phyloP scores from a whole-genome alignment of 2,113 vertebrate species.

The Rafetus swinhoei region DNA sequence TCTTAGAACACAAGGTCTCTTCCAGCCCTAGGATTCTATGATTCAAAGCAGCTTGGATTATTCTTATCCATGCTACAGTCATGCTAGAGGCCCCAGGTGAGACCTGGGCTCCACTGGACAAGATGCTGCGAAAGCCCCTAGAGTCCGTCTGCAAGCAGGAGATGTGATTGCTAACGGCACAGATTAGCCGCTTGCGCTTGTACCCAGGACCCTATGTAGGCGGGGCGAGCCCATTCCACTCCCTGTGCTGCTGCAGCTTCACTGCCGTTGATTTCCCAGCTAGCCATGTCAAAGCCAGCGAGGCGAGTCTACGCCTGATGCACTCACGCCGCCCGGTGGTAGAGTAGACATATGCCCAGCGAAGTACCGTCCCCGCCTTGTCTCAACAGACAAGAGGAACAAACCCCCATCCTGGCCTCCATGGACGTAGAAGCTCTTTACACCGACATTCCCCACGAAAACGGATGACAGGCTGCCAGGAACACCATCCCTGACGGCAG shows the following conservation, averaged over 20 bases:
- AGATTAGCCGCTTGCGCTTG: not conserved
- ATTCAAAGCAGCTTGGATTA: not conserved
- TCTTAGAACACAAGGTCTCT: not conserved
- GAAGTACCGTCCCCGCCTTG: not conserved
- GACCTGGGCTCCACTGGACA: not conserved
- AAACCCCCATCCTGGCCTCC: not conserved
- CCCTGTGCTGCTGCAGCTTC: too few relatives aligned
- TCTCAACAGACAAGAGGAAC: not conserved
- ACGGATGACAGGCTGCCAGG: too few relatives aligned
- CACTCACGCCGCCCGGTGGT: too few relatives aligned
- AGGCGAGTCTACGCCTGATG: too few relatives aligned
- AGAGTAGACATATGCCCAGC: too few relatives aligned
- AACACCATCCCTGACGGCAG: too few relatives aligned
- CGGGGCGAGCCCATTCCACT: not conserved
- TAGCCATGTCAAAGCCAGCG: too few relatives aligned
- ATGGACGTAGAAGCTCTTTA: too few relatives aligned
- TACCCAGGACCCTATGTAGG: not conserved
- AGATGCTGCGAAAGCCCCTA: not conserved
- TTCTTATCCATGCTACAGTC: not conserved
- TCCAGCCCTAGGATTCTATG: too few relatives aligned
- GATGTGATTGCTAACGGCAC: not conserved
- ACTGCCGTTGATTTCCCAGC: not conserved
- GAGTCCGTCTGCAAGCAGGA: not conserved
- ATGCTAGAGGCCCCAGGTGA: not conserved
- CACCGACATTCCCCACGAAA: too few relatives aligned